These are phyloP conservation scores for Argentina silus DNA, from an alignment of 2,797 vertebrate species.

Conservation along the genomic window DNA sequence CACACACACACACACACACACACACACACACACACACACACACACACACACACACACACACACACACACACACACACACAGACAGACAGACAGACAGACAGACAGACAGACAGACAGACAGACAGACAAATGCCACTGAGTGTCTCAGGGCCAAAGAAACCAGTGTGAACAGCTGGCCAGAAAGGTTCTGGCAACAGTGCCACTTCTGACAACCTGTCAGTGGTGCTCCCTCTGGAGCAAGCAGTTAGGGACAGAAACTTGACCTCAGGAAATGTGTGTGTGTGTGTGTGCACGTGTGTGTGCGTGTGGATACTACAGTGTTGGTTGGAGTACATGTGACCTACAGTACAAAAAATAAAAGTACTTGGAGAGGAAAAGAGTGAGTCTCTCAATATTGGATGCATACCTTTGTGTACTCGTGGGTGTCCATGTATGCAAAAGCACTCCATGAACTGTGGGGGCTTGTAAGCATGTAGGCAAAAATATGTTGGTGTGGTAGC, in stretches of 20 bases:
- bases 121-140: background rate
- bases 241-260: slow-evolving; percentile 13
- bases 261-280: background rate
- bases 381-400: background rate
- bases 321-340: no score
- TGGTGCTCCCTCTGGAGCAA: slow-evolving; percentile 24
- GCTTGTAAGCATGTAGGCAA: background rate
- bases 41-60: background rate
- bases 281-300: background rate
- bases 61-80: background rate
- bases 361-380: background rate
- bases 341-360: background rate
- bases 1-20: background rate
- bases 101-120: background rate
- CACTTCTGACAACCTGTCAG: slow-evolving; percentile 44
- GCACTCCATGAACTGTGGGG: background rate
- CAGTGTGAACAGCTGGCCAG: slow-evolving; percentile 36
- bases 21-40: no score
- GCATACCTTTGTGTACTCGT: background rate
- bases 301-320: background rate
- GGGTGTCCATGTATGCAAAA: background rate
- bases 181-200: slow-evolving; percentile 30
- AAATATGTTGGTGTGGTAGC: slow-evolving; percentile 11
- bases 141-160: slow-evolving; percentile 17
- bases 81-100: background rate